These are phyloP conservation scores for Phrynocephalus forsythii DNA, from an alignment of 2,797 vertebrate genomes.

Conservation along the genomic window DNA sequence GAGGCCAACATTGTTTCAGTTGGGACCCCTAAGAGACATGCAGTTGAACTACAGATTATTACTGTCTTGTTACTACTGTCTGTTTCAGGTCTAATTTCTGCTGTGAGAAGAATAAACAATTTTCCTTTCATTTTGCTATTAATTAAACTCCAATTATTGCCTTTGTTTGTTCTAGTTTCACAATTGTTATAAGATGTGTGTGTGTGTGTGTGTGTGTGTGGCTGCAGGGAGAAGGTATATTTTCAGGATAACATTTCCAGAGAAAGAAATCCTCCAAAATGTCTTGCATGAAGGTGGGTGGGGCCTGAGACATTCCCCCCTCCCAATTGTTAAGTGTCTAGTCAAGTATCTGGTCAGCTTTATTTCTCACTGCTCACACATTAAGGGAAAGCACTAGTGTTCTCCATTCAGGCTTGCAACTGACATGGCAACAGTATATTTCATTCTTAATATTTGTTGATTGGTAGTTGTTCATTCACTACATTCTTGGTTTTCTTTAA, in stretches of 20 bases:
- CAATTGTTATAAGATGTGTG: not conserved
- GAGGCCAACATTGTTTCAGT: no score
- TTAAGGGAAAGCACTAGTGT: not conserved
- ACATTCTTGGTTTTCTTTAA: not conserved
- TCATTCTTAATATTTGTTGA: slow-evolving; percentile 6
- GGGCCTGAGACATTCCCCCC: rapidly evolving
- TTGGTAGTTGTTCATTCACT: not conserved
- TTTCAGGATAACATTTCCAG: not conserved
- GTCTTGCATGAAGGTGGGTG: not conserved
- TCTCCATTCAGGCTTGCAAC: slow-evolving; percentile 1
- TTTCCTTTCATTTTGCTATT: not conserved
- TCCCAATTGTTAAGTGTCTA: not conserved
- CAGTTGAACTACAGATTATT: not conserved
- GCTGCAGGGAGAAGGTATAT: not conserved
- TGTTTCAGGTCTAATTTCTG: not conserved
- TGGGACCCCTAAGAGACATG: not conserved
- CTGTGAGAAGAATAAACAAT: not conserved
- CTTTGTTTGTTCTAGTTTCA: not conserved
- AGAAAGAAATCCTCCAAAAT: not conserved
- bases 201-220: not conserved
- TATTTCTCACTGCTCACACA: not conserved
- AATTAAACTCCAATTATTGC: not conserved
- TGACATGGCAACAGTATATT: not conserved
- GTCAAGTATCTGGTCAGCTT: not conserved
- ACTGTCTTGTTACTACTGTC: not conserved